Evolutionary conservation across 2,797 vertebrate species (phyloP), one percentile per base, ranked within the genome.

Genomic region (Anguilla obscura): DNA sequence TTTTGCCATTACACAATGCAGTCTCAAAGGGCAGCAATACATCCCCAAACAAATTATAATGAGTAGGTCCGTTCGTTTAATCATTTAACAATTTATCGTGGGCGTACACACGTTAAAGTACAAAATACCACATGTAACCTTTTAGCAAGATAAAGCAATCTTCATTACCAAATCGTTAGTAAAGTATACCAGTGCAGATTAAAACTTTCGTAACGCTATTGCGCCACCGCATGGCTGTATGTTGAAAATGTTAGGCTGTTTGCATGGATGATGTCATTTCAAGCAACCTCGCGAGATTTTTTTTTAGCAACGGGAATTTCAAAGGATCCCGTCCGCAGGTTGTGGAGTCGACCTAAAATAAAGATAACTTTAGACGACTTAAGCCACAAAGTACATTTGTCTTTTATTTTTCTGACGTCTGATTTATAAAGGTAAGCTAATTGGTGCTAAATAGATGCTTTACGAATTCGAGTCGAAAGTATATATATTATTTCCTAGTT

Each of bases 221-320:
- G 40, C 79, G 79, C 40, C 79, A 82, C 79, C 79, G 3, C 18
- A 50, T 82, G 79, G 45, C 79, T 14, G 18, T 50, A 45, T 45
- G 0, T 79, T 79, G 33, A 40, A 45, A 45, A 18, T 30, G n/a
- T 71, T 71, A 8, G 1, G 30, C 21, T 21, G 74, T 6, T 1
- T 18, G 69, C 21, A 71, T 30, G 7, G 16, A 16, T 79, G 74
- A 54, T 21, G 80, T 50, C 2, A 50, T n/a, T 9, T 58, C 82
- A 45, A 2, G 52, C 54, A 85, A 33, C 52, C 84, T 85, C 87
- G 87, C 87, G 87, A 88, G 50, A 85, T 76, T 83, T 10, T 30
- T 30, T 85, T 14, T 30, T 84, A 16, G 33, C 69, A 40, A 40
- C 87, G 87, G 71, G 87, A 88, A 45, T 88, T 88, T n/a, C 27